Base-by-base conservation (phyloP, 2,113 vertebrate genomes). In the Osmerus mordax region DNA sequence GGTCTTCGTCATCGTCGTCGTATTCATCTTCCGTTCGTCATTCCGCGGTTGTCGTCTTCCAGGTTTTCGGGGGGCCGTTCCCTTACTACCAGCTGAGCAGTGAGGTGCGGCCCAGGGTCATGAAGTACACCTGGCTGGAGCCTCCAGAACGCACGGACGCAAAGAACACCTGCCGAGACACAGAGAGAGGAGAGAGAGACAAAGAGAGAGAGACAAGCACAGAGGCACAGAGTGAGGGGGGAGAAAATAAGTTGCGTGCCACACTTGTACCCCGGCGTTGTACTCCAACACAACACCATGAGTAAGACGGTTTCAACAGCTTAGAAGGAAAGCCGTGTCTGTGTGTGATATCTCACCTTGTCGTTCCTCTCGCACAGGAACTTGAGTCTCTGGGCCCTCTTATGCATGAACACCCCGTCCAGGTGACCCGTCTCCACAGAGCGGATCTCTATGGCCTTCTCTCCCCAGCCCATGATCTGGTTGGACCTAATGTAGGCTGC, bases 401-500 rank as follows among this genome's bases (percentile, higher is more conserved):
- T 92, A 84, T 92, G 90, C 90, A 91, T 91, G 69, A 91, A 91
- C 73, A 91, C 89, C 2, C 90, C 90, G 12, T 91, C 90, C 80
- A 91, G 84, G 80, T 91, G 90, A 0, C 90, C 90, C 0, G 90
- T 91, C 87, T 91, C 90, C 78, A 92, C 90, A 0, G 90, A 91
- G 79, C 90, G 89, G 76, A 92, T 92, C 84, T 92, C 91, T 29
- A 92, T 92, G 80, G 90, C 90, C 85, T 92, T 92, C 78, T 92
- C 91, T 8, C 91, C 91, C 90, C 90, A 92, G 82, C 90, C 90
- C 90, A 92, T 92, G 78, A 92, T 92, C 87, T 92, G 90, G 86
- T 92, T 92, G 21, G 90, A 92, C 89, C 89, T 89, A 90, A 92
- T 92, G 88, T 92, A 92, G 79, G 90, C 90, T 92, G 73, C 19